Evolutionary conservation across 2,888 invertebrate species (phyloP).

Genomic region (Oligia latruncula): DNA sequence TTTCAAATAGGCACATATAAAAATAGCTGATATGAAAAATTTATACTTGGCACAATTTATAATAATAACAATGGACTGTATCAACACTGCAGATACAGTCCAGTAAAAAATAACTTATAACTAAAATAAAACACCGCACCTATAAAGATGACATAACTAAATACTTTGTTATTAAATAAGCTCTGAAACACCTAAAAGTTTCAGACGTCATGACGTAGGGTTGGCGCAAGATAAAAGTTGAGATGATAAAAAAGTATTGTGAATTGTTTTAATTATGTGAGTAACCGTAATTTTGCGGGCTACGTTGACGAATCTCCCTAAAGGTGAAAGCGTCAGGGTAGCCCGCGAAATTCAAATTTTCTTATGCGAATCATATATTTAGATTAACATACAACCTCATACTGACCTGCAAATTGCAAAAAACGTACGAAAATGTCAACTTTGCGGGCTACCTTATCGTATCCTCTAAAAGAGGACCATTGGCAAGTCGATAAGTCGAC

Average conservation of each 20-base stretch:
- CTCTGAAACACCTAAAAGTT: slow-evolving; percentile 2
- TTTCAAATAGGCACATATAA: not conserved
- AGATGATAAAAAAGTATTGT: not conserved
- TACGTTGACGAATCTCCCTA: too few relatives aligned
- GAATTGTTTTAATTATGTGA: not conserved
- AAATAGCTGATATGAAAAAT: not conserved
- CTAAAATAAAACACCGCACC: slow-evolving; percentile 10
- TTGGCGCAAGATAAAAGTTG: not conserved
- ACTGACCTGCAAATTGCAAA: too few relatives aligned
- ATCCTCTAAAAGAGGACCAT: too few relatives aligned
- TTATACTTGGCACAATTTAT: not conserved
- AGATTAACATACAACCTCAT: too few relatives aligned
- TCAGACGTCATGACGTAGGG: slow-evolving; percentile 20
- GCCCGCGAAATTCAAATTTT: too few relatives aligned
- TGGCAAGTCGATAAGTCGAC: not conserved
- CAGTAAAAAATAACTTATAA: not conserved
- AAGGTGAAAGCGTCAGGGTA: too few relatives aligned
- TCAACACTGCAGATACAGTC: not conserved
- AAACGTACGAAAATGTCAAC: too few relatives aligned
- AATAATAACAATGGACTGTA: not conserved
- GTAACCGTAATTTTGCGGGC: too few relatives aligned
- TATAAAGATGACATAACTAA: slow-evolving; percentile 11
- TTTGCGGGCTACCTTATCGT: too few relatives aligned
- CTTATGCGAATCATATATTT: too few relatives aligned
- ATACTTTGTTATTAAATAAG: slow-evolving; percentile 23